phyloP scores from a whole-genome alignment of 2,888 invertebrate genomes.

The Watsonalla binaria region DNA sequence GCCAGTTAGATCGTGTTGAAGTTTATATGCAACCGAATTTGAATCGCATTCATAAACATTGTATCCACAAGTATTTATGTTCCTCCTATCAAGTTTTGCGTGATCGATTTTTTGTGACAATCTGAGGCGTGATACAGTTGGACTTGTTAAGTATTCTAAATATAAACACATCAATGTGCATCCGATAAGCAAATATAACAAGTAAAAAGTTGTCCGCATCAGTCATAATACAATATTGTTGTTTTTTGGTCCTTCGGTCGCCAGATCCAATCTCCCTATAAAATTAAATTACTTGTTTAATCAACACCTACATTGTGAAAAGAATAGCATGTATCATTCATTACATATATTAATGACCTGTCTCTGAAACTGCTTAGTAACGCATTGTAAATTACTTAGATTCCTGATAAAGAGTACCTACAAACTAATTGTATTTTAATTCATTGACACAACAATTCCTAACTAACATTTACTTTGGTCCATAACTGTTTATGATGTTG shows the following conservation, averaged over 20 bases:
- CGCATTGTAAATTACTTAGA: not conserved
- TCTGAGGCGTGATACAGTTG: not conserved
- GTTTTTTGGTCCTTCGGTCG: not conserved
- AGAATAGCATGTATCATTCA: not conserved
- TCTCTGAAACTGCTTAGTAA: not conserved
- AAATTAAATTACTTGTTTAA: not conserved
- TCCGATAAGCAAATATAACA: not conserved
- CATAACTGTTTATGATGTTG: too few species aligned
- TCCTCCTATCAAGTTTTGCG: not conserved
- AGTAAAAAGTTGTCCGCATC: not conserved
- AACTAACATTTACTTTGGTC: too few species aligned
- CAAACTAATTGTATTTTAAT: not conserved
- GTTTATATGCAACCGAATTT: conserved; percentile 13
- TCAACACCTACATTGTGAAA: not conserved
- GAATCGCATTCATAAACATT: conserved; percentile 6
- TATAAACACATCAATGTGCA: not conserved
- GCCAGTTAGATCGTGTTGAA: conserved; percentile 26
- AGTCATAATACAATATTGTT: not conserved
- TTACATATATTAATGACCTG: not conserved
- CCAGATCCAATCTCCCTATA: not conserved
- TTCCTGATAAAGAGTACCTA: not conserved
- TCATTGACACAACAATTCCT: too few species aligned
- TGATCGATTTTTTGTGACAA: conserved; percentile 1
- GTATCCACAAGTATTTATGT: conserved; percentile 9
- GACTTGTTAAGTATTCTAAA: not conserved